Percentiles rank a stretch among this genome's conserved stretches.
Conservation (phyloP, 2,888 invertebrate genomes). For the Agrotis clavis region DNA sequence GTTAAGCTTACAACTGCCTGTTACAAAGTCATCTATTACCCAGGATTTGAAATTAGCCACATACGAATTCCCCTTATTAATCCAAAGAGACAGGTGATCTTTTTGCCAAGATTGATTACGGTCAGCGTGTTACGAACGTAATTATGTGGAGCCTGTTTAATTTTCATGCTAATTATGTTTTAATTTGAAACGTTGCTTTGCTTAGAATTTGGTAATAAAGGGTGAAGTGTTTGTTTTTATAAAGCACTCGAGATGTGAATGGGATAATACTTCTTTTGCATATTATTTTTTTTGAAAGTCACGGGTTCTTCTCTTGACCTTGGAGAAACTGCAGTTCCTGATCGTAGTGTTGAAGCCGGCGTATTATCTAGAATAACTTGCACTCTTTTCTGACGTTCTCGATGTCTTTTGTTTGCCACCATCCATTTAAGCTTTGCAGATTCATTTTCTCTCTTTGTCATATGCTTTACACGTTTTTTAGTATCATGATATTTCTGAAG, state of each 20-base stretch:
- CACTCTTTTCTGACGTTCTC: too few species aligned
- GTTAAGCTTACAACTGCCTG: conserved; percentile 28
- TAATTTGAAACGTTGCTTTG: conserved; percentile 24
- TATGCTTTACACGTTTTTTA: too few species aligned
- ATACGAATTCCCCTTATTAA: conserved; percentile 58
- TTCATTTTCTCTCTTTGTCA: too few species aligned
- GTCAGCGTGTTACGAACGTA: conserved; percentile 38
- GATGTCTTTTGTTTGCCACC: too few species aligned
- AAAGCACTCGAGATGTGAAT: neutral
- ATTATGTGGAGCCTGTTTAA: conserved; percentile 46
- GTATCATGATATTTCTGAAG: too few species aligned
- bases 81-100: conserved; percentile 62
- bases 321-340: too few species aligned
- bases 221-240: neutral
- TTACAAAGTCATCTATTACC: conserved; percentile 51
- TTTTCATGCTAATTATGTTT: conserved; percentile 49
- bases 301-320: too few species aligned
- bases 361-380: too few species aligned
- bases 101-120: conserved; percentile 59
- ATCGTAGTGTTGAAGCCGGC: too few species aligned
- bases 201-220: neutral
- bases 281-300: too few species aligned
- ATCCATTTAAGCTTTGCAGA: too few species aligned
- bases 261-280: too few species aligned
- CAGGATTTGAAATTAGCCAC: conserved; percentile 58